These are phyloP conservation scores for Hyphantria cunea DNA, from an alignment of 1,140 invertebrate genomes.

Conservation along the genomic window DNA sequence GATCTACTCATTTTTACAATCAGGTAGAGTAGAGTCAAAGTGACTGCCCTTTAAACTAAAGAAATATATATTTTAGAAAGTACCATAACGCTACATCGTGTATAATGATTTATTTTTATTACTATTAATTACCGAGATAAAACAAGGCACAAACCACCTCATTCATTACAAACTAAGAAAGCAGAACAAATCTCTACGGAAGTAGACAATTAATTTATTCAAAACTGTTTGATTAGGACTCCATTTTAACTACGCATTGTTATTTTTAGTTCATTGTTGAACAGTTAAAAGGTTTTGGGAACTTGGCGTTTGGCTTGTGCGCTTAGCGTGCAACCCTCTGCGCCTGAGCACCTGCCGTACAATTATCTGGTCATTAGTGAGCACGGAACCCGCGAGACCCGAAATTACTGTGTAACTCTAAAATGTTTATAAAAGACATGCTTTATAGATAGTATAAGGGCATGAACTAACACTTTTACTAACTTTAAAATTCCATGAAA, in stretches of 20 bases:
- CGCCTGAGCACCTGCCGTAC: constrained; percentile 58
- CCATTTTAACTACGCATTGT: constrained; percentile 5
- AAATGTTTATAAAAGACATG: constrained; percentile 9
- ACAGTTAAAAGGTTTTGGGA: constrained; percentile 22
- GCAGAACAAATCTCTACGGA: constrained; percentile 17
- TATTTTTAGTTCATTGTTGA: constrained; percentile 19
- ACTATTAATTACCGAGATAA: constrained; percentile 1
- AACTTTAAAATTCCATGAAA: no score
- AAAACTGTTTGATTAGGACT: constrained; percentile 26
- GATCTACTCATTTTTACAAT: no score
- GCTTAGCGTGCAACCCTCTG: constrained; percentile 53
- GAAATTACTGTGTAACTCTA: constrained; percentile 48
- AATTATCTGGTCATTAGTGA: constrained; percentile 73
- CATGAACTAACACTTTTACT: background rate
- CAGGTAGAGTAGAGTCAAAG: no score
- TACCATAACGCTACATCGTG: no score
- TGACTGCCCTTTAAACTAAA: no score
- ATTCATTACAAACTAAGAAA: constrained; percentile 21
- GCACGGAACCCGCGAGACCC: constrained; percentile 55
- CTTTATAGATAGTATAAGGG: background rate
- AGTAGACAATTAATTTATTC: constrained; percentile 25
- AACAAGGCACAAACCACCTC: constrained; percentile 4
- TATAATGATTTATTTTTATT: constrained; percentile 6
- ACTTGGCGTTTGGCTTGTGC: constrained; percentile 54
- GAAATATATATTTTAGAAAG: no score